Evolutionary conservation across 2,888 invertebrate species (phyloP), one percentile per base, ranked within the genome.

Genomic region (Lasioglossum morio): DNA sequence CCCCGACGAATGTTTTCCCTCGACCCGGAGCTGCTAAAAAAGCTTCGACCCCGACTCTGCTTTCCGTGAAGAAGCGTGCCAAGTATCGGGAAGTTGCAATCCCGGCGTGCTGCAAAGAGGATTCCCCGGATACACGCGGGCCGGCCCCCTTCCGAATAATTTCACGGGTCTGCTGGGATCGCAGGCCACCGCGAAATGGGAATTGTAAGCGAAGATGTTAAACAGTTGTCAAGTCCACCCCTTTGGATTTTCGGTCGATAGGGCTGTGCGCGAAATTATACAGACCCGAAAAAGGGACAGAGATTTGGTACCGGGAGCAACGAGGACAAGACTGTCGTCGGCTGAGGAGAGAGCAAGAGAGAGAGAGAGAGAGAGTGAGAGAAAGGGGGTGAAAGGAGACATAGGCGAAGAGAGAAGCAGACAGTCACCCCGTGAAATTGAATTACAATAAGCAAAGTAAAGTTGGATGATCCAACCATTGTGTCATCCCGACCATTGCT

Each of bases 371-470:
- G 40, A 77, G 70, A 14, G 43, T 14, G 27, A 34, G 48, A 27
- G 63, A 70, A 57, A 12, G 73, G 19, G 10, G 14, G 40, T n/a
- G 75, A 76, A 73, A 23, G 74, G 77, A 87, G 88, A 88, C 81
- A 78, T 83, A 81, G 85, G 86, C 75, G 86, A 86, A 87, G 84
- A 84, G 90, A 89, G 88, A 82, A 89, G 89, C 88, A 88, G 91
- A 86, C 90, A 89, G 92, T 91, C 91, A 89, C 90, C 90, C 91
- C 92, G 93, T 93, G 93, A 94, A 94, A 94, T 94, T 94, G 93
- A 94, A 94, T 94, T 94, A 94, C 92, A 93, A 94, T 94, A 93
- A 93, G 93, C 91, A 92, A 93, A 93, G 93, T 91, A 92, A 93
- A 93, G 93, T 93, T 92, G 93, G 94, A 93, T 94, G 94, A 94